phyloP scores from a whole-genome alignment of 2,113 vertebrate genomes.

The Xerus inauris region DNA sequence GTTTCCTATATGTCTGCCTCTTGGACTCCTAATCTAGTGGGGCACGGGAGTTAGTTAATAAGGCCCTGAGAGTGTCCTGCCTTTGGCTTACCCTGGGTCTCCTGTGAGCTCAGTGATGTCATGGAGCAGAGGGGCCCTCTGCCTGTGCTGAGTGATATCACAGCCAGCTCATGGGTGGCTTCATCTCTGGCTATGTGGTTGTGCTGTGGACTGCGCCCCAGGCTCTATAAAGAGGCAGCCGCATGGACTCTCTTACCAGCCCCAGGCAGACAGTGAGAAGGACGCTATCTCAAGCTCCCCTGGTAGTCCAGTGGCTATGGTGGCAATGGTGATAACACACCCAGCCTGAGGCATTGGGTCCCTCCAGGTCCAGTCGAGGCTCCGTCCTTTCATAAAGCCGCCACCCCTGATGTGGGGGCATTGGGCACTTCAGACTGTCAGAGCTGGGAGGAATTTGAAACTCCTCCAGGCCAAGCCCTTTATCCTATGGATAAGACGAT shows the following conservation, averaged over 20 bases:
- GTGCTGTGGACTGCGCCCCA: background rate
- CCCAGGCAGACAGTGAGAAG: background rate
- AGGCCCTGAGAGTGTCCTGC: background rate
- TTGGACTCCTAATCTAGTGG: background rate
- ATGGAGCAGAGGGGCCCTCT: too few species aligned
- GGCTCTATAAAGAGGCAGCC: background rate
- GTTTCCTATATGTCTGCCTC: background rate
- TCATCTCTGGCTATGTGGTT: background rate
- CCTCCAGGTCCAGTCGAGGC: background rate
- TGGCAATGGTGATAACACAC: background rate
- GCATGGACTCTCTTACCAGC: background rate
- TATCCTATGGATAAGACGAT: background rate
- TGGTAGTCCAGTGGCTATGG: too few species aligned
- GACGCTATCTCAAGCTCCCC: background rate
- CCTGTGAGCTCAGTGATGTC: background rate
- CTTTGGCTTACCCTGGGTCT: background rate
- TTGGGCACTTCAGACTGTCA: background rate
- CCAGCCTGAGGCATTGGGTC: background rate
- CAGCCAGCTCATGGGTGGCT: background rate
- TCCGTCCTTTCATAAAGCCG: background rate
- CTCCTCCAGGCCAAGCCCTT: background rate
- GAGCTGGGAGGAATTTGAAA: background rate
- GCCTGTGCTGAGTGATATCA: background rate
- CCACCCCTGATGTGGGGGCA: background rate
- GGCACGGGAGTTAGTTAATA: background rate